Base-by-base conservation (phyloP, 2,888 invertebrate species). In the Plebejus argus region DNA sequence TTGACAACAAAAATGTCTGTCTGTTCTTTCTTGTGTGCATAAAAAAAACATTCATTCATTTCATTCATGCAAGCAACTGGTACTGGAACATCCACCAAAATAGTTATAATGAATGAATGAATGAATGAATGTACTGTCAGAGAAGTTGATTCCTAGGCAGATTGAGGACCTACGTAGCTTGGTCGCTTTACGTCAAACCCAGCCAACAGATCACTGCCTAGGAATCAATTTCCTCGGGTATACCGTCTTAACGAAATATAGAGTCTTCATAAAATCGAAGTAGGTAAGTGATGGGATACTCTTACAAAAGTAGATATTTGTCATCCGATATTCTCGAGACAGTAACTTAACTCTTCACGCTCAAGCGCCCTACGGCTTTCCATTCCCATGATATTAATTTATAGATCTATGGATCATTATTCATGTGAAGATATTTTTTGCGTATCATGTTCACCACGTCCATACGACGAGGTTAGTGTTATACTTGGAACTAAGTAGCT, bases 341-440 rank as follows among this genome's bases (percentile, higher is more conserved):
- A 61, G 91, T 87, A 90, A 90, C 82, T 70, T 71, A 79, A 89
- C 79, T 79, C 88, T 91, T 90, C 89, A 92, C 89, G 91, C 88
- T 90, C 87, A 87, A 49, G 81, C 77, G 78, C 85, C 81, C 83
- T 84, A 82, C 84, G 81, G 84, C 91, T 90, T 92, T 90, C 88
- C 89, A 89, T 88, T 86, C 85, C 82, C 85, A 86, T 82, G 82
- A 84, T 86, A 85, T 77, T 71, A 56, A 77, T 77, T 71, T 77
- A 71, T 77, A 35, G 53, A 23, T 45, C 20, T 39, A 39, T 45
- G 45, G 72, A 74, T 49, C 49, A 49, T 53, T 53, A 49, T 49
- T 53, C 49, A 74, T 1, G 28, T 15, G 53, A 12, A 49, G 28
- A 18, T 72, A n/a, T 53, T 72, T 72, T 15, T 66, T 6, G 28